Evolutionary conservation across 2,113 vertebrate genomes (phyloP).

Genomic region (Pachypanchax playfairii): DNA sequence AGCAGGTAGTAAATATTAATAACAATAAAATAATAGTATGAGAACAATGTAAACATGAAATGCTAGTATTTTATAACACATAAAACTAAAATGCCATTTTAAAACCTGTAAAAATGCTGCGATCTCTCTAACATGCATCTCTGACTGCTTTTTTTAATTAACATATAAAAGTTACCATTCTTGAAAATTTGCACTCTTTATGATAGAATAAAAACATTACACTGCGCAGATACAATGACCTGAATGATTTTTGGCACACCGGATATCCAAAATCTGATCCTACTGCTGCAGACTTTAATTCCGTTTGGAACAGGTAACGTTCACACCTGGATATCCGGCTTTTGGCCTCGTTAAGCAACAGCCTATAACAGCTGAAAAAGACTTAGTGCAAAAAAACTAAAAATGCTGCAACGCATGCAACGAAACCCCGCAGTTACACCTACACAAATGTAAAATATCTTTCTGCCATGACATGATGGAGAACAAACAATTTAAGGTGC

Average conservation of each 20-base stretch:
- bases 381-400: conserved; percentile 73
- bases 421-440: conserved; percentile 55
- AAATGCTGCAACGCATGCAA: conserved; percentile 72
- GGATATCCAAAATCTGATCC: conserved; percentile 59
- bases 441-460: conserved; percentile 57
- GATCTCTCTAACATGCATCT: conserved; percentile 57
- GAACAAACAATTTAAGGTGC: conserved; percentile 24
- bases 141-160: conserved; percentile 24
- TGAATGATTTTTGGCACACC: conserved; percentile 76
- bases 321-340: conserved; percentile 52
- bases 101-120: conserved; percentile 59
- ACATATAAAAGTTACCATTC: conserved; percentile 60
- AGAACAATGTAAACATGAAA: conserved; percentile 32
- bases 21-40: conserved; percentile 25
- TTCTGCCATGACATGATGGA: conserved; percentile 42
- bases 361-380: conserved; percentile 74
- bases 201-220: conserved; percentile 60
- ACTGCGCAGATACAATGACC: conserved; percentile 72
- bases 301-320: conserved; percentile 23
- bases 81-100: conserved; percentile 36
- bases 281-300: conserved; percentile 19
- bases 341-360: conserved; percentile 72
- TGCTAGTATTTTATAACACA: conserved; percentile 35
- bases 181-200: conserved; percentile 58
- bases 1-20: conserved; percentile 31